Conservation (phyloP, 2,888 invertebrate genomes). For the Nemotelus nigrinus region DNA sequence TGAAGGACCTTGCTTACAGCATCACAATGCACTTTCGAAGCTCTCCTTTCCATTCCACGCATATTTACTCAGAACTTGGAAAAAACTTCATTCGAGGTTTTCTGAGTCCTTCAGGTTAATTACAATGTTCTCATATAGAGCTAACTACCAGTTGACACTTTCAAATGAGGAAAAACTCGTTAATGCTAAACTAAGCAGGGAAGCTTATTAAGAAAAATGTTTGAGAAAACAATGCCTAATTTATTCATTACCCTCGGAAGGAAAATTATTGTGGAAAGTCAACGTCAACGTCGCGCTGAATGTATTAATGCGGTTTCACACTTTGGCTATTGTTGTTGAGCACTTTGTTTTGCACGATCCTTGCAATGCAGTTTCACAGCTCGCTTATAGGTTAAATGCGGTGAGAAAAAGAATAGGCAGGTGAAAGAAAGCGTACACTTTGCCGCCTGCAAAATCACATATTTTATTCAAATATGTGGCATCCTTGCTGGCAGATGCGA, state of each 20-base stretch:
- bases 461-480: constrained; percentile 34
- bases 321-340: constrained; percentile 35
- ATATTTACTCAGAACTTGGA: no score
- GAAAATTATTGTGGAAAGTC: constrained; percentile 14
- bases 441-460: constrained; percentile 26
- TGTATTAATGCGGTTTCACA: constrained; percentile 39
- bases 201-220: constrained; percentile 39
- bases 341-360: constrained; percentile 27
- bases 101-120: not conserved
- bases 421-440: constrained; percentile 36
- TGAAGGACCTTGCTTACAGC: no score
- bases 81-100: not conserved
- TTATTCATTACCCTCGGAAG: constrained; percentile 12
- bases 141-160: constrained; percentile 4
- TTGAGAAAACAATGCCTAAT: constrained; percentile 34
- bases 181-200: constrained; percentile 18
- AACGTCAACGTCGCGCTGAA: constrained; percentile 22
- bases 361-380: not conserved
- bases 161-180: constrained; percentile 25
- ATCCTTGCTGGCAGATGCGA: constrained; percentile 32
- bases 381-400: not conserved
- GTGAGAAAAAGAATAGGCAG: constrained; percentile 29
- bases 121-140: no score
- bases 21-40: no score
- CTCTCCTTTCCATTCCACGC: no score